Evolutionary conservation across 2,113 vertebrate genomes (phyloP), one percentile per base, ranked within the genome.

Genomic region (Phalacrocorax brasilianus): DNA sequence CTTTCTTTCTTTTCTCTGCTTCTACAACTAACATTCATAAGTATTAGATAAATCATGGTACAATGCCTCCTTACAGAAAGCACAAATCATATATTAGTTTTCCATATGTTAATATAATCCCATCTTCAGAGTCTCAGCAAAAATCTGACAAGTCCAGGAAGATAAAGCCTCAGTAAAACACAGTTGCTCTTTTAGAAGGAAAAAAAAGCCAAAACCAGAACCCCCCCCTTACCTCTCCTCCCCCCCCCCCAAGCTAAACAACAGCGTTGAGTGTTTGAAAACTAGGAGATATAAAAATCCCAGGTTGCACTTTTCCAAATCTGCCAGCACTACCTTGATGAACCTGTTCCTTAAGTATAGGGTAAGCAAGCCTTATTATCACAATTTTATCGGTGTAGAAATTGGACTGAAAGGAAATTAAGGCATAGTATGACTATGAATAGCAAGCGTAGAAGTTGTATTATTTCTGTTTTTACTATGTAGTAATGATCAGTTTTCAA

Each of bases 1-100:
- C 66, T 65, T 85, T 97, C 75, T 92, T 98, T 94, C 56, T 56
- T 44, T 89, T 97, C 91, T 98, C 97, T 56, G 93, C 94, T 93
- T 98, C 97, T 91, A 83, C 21, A 66, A 88, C 97, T 98, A 89
- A 94, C 94, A 85, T 50, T 55, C 20, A 7, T 12, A 55, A 83
- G 11, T 38, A 70, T 91, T 81, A 74, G 28, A 62, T 38, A 91
- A 85, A 89, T 42, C 50, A 80, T 42, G 2, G 8, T 38, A 88
- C 8, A 70, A 59, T 9, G 5, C 21, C 35, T 8, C 73, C 79
- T 66, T 62, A 73, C 20, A 82, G 15, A 90, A 76, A 63, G 50
- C 17, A 82, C 10, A 68, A 75, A 78, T 75, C 24, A 45, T 19
- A 0, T 14, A 74, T 59, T 76, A 59, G 26, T 68, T 33, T 45